Conservation (phyloP, 2,113 vertebrate genomes). For the Plestiodon gilberti region DNA sequence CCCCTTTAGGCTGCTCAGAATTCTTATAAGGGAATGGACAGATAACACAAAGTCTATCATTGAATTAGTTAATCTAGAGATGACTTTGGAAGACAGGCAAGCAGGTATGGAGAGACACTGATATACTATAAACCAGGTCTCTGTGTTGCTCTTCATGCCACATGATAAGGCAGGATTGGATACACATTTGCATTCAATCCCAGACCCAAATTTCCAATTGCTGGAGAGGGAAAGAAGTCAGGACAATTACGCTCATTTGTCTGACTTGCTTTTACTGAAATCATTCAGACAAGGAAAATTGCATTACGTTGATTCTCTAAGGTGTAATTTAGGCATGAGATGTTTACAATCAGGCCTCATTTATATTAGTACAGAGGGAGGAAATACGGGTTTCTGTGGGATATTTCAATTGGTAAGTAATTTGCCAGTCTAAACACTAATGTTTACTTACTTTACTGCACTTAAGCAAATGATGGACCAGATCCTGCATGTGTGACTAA, state of each 20-base stretch:
- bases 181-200: constrained; percentile 17
- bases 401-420: constrained; percentile 52
- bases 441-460: constrained; percentile 49
- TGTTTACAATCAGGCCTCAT: constrained; percentile 64
- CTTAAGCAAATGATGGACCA: background rate
- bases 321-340: constrained; percentile 68
- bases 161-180: constrained; percentile 19
- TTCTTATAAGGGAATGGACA: background rate
- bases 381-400: constrained; percentile 48
- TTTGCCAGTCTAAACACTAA: constrained; percentile 46
- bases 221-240: constrained; percentile 1
- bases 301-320: constrained; percentile 63
- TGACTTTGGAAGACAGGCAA: background rate
- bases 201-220: background rate
- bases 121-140: background rate
- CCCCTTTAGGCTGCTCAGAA: background rate
- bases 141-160: constrained; percentile 10
- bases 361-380: constrained; percentile 50
- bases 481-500: constrained; percentile 12
- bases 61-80: background rate
- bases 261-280: constrained; percentile 52
- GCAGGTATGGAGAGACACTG: background rate
- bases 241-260: constrained; percentile 50
- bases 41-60: background rate
- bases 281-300: constrained; percentile 60